Evolutionary conservation across 2,797 vertebrate genomes (phyloP), one percentile per base, ranked within the genome.

Genomic region (Sebastes reedi): DNA sequence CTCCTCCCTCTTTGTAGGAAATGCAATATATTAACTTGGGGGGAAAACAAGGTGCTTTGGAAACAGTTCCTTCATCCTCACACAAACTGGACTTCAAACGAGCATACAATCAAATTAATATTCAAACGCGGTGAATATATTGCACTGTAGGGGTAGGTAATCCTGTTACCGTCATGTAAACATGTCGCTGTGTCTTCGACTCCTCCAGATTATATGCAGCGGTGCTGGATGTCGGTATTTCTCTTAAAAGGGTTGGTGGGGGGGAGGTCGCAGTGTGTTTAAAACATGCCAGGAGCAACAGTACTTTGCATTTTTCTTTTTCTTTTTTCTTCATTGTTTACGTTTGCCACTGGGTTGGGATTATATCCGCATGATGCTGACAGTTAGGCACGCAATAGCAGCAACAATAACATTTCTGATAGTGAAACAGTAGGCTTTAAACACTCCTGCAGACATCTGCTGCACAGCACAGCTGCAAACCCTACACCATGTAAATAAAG

Each of bases 331-430:
- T 82, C 29, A 78, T 90, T 94, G 91, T 95, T 93, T 94, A 90
- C 86, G 81, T 90, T 89, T 90, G 92, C 92, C 88, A 91, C 86
- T 66, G 91, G 92, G 85, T 80, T 84, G 55, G 91, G 93, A 94
- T 94, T 94, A 92, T 87, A 91, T 83, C 89, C 90, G 88, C 86
- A 85, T 82, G 82, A 92, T 91, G 78, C 83, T 82, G 83, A 90
- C 88, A 89, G 91, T 89, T 77, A 86, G 73, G 73, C 82, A 88
- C 82, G 71, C 72, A 81, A 77, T 25, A 70, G 73, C 77, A 83
- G 71, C 65, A 69, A 89, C 90, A 93, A 90, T 77, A 84, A 80
- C 79, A 87, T 72, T 82, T 84, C 82, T 86, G 84, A 85, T 87
- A 79, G 77, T 65, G 66, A 87, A 90, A 89, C 84, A 88, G 87